Percentiles rank a stretch among this genome's conserved stretches.
Evolutionary conservation across 2,113 vertebrate genomes (phyloP).

Genomic region (Gymnorhina tibicen): DNA sequence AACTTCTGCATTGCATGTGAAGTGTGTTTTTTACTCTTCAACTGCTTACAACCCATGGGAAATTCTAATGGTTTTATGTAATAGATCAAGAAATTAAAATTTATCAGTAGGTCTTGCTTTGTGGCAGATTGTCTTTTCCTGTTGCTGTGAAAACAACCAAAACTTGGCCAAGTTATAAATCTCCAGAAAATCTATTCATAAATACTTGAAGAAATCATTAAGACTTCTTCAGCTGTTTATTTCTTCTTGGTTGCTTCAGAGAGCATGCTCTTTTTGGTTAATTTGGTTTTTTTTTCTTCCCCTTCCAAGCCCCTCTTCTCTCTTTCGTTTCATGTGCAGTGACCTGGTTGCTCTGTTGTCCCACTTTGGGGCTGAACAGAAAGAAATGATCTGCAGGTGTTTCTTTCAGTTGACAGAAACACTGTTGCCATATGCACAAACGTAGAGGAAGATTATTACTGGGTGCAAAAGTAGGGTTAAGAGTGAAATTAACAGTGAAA

Average conservation of each 20-base stretch:
- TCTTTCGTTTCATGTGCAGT: neutral
- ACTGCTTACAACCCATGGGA: neutral
- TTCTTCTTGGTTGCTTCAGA: neutral
- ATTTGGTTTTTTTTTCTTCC: neutral
- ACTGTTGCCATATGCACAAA: neutral
- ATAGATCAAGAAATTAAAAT: neutral
- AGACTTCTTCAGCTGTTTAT: neutral
- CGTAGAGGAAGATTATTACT: neutral
- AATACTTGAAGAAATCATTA: neutral
- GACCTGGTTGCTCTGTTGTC: neutral
- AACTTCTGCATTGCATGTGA: neutral
- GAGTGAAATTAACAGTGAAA: neutral
- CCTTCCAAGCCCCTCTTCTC: rapidly evolving
- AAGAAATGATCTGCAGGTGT: neutral
- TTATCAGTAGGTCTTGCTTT: neutral
- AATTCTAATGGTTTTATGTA: neutral
- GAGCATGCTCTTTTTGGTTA: neutral
- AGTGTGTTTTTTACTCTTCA: neutral
- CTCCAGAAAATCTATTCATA: neutral
- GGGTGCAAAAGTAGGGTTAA: neutral
- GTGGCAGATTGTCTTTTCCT: neutral
- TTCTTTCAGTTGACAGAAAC: neutral
- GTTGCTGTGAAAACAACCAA: neutral
- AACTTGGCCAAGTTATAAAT: neutral
- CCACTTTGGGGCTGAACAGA: neutral